phyloP scores from a whole-genome alignment of 2,113 vertebrate genomes.

The Globicephala melas region DNA sequence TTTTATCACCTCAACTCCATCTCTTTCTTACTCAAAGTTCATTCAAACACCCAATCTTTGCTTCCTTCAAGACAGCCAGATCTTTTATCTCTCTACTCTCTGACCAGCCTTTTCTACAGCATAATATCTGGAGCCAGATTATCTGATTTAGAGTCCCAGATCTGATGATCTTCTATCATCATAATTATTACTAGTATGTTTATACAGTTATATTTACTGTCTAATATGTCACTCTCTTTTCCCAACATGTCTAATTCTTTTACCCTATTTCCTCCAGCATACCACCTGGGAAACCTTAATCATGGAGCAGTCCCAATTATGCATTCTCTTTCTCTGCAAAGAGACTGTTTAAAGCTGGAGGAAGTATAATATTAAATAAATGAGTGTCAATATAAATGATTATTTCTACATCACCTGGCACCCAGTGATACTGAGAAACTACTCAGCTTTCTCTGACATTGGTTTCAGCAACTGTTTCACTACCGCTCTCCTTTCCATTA shows the following conservation, averaged over 20 bases:
- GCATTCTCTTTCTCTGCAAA: neutral
- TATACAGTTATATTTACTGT: neutral
- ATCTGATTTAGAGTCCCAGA: neutral
- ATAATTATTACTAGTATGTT: neutral
- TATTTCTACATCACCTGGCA: neutral
- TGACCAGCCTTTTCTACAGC: neutral
- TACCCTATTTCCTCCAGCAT: neutral
- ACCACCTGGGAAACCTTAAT: neutral
- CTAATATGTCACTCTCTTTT: neutral
- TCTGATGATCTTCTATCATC: neutral
- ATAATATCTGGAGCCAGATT: neutral
- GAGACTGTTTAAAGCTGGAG: neutral
- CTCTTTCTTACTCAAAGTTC: neutral
- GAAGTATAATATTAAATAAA: neutral
- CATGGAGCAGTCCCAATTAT: neutral
- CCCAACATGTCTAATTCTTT: neutral
- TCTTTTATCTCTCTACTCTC: neutral
- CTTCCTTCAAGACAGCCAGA: neutral
- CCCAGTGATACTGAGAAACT: neutral
- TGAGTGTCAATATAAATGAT: neutral
- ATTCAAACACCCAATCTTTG: neutral
- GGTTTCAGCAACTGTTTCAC: neutral
- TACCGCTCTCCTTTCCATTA: neutral
- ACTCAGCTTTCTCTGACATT: neutral
- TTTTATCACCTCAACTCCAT: neutral